Conservation (phyloP, 2,113 vertebrate genomes). For the Ptilonorhynchus violaceus region DNA sequence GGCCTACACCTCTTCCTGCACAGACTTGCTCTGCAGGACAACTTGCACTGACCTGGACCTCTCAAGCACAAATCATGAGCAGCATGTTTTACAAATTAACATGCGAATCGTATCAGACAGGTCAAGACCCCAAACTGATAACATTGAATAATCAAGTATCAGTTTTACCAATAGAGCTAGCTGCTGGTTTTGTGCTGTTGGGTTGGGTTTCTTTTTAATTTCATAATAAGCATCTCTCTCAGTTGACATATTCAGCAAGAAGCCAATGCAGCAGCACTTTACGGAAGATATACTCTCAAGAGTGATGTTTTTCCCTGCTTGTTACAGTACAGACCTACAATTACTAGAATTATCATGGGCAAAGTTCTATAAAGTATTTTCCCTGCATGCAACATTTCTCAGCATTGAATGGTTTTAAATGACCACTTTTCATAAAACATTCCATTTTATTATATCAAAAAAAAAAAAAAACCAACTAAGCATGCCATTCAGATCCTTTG, state of each 20-base stretch:
- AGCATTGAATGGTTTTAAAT: neutral
- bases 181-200: neutral
- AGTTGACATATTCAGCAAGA: neutral
- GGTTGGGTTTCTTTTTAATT: neutral
- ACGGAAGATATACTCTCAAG: neutral
- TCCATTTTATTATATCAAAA: neutral
- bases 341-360: neutral
- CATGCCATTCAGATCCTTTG: neutral
- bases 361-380: neutral
- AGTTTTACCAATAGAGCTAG: neutral
- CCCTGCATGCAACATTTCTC: neutral
- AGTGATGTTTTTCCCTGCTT: neutral
- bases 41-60: neutral
- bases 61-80: neutral
- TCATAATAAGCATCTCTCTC: neutral
- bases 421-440: neutral
- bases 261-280: neutral
- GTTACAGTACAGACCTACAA: neutral
- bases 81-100: neutral
- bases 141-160: neutral
- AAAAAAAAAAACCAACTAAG: neutral
- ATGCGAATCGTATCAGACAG: fast-evolving
- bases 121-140: neutral
- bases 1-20: neutral
- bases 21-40: neutral